Base-by-base conservation (phyloP, 2,888 invertebrate species). In the Eilema sororculum region DNA sequence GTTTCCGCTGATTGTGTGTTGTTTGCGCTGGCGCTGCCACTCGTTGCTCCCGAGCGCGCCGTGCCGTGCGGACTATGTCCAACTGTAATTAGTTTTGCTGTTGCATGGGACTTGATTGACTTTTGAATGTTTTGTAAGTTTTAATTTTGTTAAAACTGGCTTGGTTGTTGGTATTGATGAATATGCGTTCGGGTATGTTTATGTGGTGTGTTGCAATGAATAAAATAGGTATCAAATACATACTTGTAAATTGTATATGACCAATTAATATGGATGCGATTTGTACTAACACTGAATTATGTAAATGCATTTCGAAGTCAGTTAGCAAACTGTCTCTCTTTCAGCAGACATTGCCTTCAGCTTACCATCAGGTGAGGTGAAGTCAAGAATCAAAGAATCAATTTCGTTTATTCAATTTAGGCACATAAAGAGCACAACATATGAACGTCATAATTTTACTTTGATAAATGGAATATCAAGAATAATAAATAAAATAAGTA, bases 1-100 rank as follows among this genome's bases (percentile, higher is more conserved):
- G 80, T 78, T 72, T 72, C 76, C 80, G 71, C 79, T 83, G 83
- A 84, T 83, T 83, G 83, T 82, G 75, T 77, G 74, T 72, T 82
- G 83, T 83, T 82, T 79, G 79, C 75, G 69, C 67, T 64, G 59
- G 58, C 65, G 63, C 56, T 71, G 72, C 41, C 68, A 63, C 71
- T 46, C 70, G 57, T 28, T 30, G 59, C 66, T 61, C 61, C 9
- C 63, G 37, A 37, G 25, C 30, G 5, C 33, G 33, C 30, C 24
- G 20, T 56, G 33, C 30, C 24, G 20, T 56, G 33, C n/a, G 52
- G 60, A 20, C 22, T 62, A 59, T 52, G 37, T 46, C 20, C 62
- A 16, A 57, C 62, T 61, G 65, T 76, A 80, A 80, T 80, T 82
- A 82, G 82, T 80, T 82, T 76, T 71, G 70, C 72, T 59, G 68